A percentile compares a stretch with the other conserved stretches of the same genome.
phyloP scores from a whole-genome alignment of 2,888 invertebrate species.

The Girardia tigrina region DNA sequence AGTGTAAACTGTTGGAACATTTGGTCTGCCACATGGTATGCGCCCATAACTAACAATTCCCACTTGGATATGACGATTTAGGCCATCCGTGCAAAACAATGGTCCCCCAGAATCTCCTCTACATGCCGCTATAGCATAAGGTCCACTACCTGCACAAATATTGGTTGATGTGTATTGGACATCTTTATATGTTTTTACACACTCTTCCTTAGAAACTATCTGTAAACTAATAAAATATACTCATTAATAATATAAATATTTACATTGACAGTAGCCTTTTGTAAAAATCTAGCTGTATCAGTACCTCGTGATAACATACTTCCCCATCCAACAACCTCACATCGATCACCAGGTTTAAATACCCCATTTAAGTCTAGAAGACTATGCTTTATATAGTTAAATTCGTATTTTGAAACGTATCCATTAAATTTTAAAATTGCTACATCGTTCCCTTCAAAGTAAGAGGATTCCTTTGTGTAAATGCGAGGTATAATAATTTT shows the following conservation, averaged over 20 bases:
- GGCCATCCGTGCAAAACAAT: slow-evolving; percentile 37
- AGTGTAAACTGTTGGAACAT: slow-evolving; percentile 45
- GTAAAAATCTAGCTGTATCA: not conserved
- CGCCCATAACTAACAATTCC: slow-evolving; percentile 45
- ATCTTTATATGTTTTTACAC: not conserved
- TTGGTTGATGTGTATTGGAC: slow-evolving; percentile 26
- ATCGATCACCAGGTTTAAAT: not conserved
- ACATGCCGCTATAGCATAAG: slow-evolving; percentile 5
- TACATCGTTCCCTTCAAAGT: slow-evolving; percentile 39
- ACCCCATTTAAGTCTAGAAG: not conserved
- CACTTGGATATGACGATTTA: slow-evolving; percentile 40
- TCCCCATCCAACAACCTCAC: slow-evolving; percentile 32
- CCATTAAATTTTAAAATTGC: slow-evolving; percentile 26
- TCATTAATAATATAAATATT: too few relatives aligned
- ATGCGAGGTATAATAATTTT: slow-evolving; percentile 35
- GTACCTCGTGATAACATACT: slow-evolving; percentile 5
- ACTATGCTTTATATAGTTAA: not conserved
- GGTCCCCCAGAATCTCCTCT: slow-evolving; percentile 29
- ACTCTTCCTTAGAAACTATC: slow-evolving; percentile 21
- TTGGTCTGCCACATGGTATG: slow-evolving; percentile 41
- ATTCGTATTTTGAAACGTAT: not conserved
- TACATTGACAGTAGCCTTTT: slow-evolving; percentile 26
- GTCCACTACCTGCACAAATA: slow-evolving; percentile 31
- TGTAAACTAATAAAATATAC: too few relatives aligned
- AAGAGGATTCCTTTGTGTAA: slow-evolving; percentile 37